These are phyloP conservation scores for Mamestra brassicae DNA, from an alignment of 2,888 invertebrate species.

Conservation along the genomic window DNA sequence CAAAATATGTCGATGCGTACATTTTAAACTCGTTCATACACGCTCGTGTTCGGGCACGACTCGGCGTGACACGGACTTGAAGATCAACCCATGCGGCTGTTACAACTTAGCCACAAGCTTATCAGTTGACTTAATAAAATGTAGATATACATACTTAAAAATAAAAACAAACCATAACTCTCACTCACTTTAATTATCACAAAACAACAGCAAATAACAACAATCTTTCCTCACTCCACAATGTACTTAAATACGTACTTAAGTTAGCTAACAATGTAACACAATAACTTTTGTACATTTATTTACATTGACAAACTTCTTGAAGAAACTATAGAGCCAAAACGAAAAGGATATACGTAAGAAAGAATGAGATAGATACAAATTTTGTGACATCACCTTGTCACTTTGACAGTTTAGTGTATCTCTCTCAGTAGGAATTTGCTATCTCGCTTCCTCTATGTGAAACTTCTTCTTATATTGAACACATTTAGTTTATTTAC, in stretches of 20 bases:
- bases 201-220: conserved; percentile 70
- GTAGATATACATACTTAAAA: background rate
- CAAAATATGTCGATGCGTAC: too few relatives aligned
- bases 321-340: conserved; percentile 36
- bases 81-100: too few relatives aligned
- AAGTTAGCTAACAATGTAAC: conserved; percentile 56
- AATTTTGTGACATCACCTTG: background rate
- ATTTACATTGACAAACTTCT: conserved; percentile 56
- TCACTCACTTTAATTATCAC: conserved; percentile 70
- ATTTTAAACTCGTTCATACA: too few relatives aligned
- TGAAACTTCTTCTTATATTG: background rate
- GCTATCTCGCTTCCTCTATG: too few relatives aligned
- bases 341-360: conserved; percentile 19
- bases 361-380: conserved; percentile 3
- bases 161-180: conserved; percentile 28
- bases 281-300: conserved; percentile 60
- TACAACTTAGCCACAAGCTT: too few relatives aligned
- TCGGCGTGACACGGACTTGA: too few relatives aligned
- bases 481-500: conserved; percentile 33
- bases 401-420: conserved; percentile 1
- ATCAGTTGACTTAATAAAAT: background rate
- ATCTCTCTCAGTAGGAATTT: background rate
- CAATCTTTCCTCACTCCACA: conserved; percentile 37
- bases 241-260: conserved; percentile 55
- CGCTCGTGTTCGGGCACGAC: too few relatives aligned